Evolutionary conservation across 2,888 invertebrate genomes (phyloP), one percentile per base, ranked within the genome.

Genomic region (Euzophera pinguis): DNA sequence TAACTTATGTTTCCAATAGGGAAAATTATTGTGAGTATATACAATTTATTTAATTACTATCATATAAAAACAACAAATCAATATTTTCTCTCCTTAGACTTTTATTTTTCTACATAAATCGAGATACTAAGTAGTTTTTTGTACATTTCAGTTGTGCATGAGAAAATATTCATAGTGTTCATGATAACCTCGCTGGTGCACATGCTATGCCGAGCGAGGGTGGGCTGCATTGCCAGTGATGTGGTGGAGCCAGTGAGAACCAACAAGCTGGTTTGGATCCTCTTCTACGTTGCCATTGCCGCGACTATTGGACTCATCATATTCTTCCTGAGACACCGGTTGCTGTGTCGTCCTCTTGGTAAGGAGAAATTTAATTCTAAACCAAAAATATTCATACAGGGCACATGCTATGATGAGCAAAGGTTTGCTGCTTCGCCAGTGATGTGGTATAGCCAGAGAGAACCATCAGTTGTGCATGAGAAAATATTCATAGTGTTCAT

Each of bases 21-120:
- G 98, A 98, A 90, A 98, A 98, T 81, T 98, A 98, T 91, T 96
- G 98, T 98, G 91, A 95, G 96, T 93, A 67, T n/a, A n/a, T 57
- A 10, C 47, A n/a, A 17, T 6, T 37, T 16, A 35, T 13, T 35
- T 45, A 29, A 29, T 17, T 42, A 9, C 14, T 27, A 34, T 17
- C 7, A 29, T 6, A 29, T 29, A 6, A 6, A 29, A 29, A 29
- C 7, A 29, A 29, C n/a, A n/a, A n/a, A n/a, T n/a, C n/a, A n/a
- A n/a, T n/a, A n/a, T n/a, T n/a, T n/a, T n/a, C n/a, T n/a, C n/a
- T n/a, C n/a, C n/a, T n/a, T n/a, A n/a, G n/a, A n/a, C n/a, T n/a
- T n/a, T n/a, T n/a, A n/a, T n/a, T n/a, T n/a, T n/a, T n/a, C n/a
- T n/a, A n/a, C n/a, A n/a, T n/a, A n/a, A n/a, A n/a, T n/a, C n/a